Percentiles rank a stretch among this genome's conserved stretches.
Conservation (phyloP, 2,888 invertebrate genomes). For the Pyrgus malvae region DNA sequence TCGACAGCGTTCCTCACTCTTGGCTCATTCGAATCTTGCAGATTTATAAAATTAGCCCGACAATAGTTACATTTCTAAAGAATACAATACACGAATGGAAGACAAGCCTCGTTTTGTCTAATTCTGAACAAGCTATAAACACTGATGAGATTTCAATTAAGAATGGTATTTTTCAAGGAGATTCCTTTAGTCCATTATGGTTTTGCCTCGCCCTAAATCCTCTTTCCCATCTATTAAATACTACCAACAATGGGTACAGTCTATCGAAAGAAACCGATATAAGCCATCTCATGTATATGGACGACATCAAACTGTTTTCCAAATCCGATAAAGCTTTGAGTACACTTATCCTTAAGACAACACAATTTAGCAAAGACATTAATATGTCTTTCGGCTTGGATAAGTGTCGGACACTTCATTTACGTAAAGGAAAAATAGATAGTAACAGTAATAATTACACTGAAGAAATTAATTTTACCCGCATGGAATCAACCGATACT, state of each 20-base stretch:
- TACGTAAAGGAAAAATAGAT: too few species aligned
- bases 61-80: neutral
- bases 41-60: neutral
- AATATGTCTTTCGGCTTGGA: too few species aligned
- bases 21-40: neutral
- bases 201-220: neutral
- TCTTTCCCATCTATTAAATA: neutral
- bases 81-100: neutral
- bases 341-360: too few species aligned
- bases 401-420: too few species aligned
- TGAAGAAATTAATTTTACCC: too few species aligned
- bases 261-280: neutral
- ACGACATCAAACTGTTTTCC: too few species aligned
- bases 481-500: too few species aligned
- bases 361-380: too few species aligned
- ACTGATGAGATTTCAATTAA: neutral
- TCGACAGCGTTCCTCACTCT: neutral
- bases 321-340: too few species aligned
- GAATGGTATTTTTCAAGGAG: conserved; percentile 2
- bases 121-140: neutral
- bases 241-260: neutral
- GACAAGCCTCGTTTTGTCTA: neutral
- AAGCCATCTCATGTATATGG: too few species aligned
- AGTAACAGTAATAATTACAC: too few species aligned
- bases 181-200: neutral